Conservation (phyloP, 2,888 invertebrate genomes). For the Dichetophora obliterata region DNA sequence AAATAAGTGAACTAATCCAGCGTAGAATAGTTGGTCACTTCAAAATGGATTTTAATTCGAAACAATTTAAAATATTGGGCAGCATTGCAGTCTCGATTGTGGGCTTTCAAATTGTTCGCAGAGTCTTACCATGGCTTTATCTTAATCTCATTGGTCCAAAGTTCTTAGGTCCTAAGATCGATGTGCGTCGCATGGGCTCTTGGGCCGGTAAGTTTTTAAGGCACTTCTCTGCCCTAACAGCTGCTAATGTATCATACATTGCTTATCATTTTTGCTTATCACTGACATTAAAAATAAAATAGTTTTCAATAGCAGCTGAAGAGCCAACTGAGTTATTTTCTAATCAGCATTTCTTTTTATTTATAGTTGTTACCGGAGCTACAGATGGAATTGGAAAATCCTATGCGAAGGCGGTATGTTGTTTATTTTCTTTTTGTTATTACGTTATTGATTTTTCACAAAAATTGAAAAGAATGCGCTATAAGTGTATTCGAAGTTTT, state of each 20-base stretch:
- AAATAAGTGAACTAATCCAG: no score
- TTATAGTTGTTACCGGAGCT: slow-evolving; percentile 86
- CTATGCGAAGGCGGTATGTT: slow-evolving; percentile 79
- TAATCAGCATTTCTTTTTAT: slow-evolving; percentile 16
- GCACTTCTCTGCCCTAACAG: neutral
- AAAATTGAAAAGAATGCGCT: no score
- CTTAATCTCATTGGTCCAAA: slow-evolving; percentile 72
- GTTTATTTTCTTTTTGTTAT: neutral
- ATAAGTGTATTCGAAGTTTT: no score
- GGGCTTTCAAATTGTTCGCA: slow-evolving; percentile 66
- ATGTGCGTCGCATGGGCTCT: slow-evolving; percentile 79
- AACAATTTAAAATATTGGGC: slow-evolving; percentile 49
- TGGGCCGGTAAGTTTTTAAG: slow-evolving; percentile 81
- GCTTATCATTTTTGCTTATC: no score
- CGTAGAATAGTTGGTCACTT: no score
- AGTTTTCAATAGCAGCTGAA: neutral
- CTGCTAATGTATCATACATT: neutral
- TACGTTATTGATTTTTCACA: no score
- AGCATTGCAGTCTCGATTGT: slow-evolving; percentile 61
- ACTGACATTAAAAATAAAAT: no score
- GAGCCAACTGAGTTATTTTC: neutral
- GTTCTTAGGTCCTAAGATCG: slow-evolving; percentile 73
- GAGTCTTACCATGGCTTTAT: slow-evolving; percentile 67
- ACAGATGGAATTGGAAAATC: slow-evolving; percentile 93
- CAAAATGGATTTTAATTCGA: slow-evolving; percentile 26